Percentiles rank a stretch among this genome's conserved stretches.
Evolutionary conservation across 1,140 invertebrate genomes (phyloP).

Genomic region (Panulirus ornatus): DNA sequence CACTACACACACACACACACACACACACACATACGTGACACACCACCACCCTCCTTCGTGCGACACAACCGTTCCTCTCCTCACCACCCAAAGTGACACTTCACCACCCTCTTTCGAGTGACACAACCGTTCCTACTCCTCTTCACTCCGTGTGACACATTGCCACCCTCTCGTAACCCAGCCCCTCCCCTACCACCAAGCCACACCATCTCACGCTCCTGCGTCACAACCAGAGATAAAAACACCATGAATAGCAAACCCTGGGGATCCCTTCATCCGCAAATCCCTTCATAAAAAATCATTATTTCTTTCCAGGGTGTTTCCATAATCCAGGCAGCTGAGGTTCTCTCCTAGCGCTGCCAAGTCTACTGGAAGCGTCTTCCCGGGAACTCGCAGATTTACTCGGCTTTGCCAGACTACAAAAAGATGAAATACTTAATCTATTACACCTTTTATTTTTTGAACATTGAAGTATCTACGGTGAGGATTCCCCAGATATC

Average conservation of each 20-base stretch:
- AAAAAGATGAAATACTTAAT: slow-evolving; percentile 2
- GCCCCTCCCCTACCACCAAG: background rate
- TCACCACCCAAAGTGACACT: too few relatives aligned
- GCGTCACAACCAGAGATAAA: slow-evolving; percentile 57
- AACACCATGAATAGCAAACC: slow-evolving; percentile 65
- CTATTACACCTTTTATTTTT: slow-evolving; percentile 11
- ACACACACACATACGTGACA: too few relatives aligned
- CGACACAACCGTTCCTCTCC: background rate
- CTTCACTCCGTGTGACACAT: background rate
- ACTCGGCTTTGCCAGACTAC: slow-evolving; percentile 34
- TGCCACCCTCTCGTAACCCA: background rate
- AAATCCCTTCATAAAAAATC: slow-evolving; percentile 55
- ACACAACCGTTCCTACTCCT: background rate
- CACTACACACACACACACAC: too few relatives aligned
- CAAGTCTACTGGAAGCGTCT: slow-evolving; percentile 2
- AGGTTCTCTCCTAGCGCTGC: background rate
- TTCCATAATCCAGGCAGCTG: slow-evolving; percentile 57
- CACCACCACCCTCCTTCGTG: background rate
- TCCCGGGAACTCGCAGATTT: slow-evolving; percentile 40
- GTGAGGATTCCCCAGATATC: background rate
- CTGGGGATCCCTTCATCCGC: slow-evolving; percentile 45
- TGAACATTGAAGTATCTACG: background rate
- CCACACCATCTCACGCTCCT: background rate
- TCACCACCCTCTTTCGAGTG: background rate
- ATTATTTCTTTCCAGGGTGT: slow-evolving; percentile 40